Evolutionary conservation across 2,888 invertebrate species (phyloP), one percentile per base, ranked within the genome.

Genomic region (Dioctria rufipes): DNA sequence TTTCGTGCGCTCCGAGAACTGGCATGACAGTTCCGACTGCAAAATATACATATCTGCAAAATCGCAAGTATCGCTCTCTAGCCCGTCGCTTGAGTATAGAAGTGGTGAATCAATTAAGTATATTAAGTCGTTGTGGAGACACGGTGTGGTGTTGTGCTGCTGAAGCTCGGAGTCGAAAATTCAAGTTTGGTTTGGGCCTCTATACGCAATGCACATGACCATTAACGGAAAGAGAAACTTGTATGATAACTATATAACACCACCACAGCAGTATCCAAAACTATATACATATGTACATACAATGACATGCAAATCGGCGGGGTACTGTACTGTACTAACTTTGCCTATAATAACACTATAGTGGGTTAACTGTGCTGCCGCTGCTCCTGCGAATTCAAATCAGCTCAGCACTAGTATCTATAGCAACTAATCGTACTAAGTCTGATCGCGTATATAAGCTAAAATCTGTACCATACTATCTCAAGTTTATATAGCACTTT

Each of bases 151-250:
- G 40, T 42, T 65, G 40, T 40, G 11, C 65, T 11, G n/a, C 42
- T 3, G 6, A 25, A 25, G 25, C 25, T 25, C 25, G 25, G 25
- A 25, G 25, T 25, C 25, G 25, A 25, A 25, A 25, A 25, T 25
- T 25, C 25, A 25, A 25, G 25, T 25, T 25, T 25, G 25, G 25
- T 25, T 25, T 25, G 25, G 25, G 25, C 25, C 25, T 25, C 25
- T 25, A 25, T 51, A 11, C 8, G 6, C 71, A 81, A 42, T 78
- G 81, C 81, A 81, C 81, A 81, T 81, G 81, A 81, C 81, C 81
- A 81, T 81, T 81, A 69, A 81, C 81, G 81, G 81, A 79, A 81
- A 79, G 79, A 75, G 81, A 84, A 88, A 90, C 77, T 42, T 61
- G 61, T 39, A 71, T 39, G 60, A 73, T 58, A 40, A 77, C 77